Base-by-base conservation (phyloP, 2,797 vertebrate genomes). In the Alosa sapidissima region DNA sequence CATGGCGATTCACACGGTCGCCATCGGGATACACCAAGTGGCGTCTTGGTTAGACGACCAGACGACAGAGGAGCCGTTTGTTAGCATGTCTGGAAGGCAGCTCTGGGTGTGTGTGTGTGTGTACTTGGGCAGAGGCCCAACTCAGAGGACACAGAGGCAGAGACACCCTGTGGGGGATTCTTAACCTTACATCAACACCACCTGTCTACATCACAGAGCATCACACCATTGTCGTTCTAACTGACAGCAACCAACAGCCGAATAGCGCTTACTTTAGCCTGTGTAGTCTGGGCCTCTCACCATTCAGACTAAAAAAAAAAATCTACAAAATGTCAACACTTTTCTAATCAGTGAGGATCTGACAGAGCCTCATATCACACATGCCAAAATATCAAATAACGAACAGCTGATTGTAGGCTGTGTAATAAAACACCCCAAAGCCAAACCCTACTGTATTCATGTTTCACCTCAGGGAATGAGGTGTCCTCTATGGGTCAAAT, bases 1-100 rank as follows among this genome's bases (percentile, higher is more conserved):
- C 83, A 89, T n/a, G 87, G 87, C 75, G 83, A 91, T 89, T 84
- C 85, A 86, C 86, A 88, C 85, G 82, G 88, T 85, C 85, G 55
- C 41, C 54, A 87, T 88, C 85, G 85, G 51, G 52, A 81, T 75
- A 83, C 85, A 83, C 85, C 81, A 45, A 84, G 68, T 83, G 68
- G 85, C 84, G 90, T 85, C 89, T 86, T 87, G 21, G 41, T 85
- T 83, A 83, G 89, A 88, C 75, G 83, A 87, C 86, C n/a, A 89
- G 89, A 86, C 89, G 83, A 88, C 84, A 83, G 58, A 62, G 52
- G 83, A 88, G 83, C 82, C 36, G 82, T 88, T 88, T 82, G 85
- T 87, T 82, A 78, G 10, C 45, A 52, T 48, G 68, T 45, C 82
- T 84, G 11, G 14, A 60, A 47, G 55, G n/a, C 55, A 47, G 81